Conservation (phyloP, 2,888 invertebrate species). For the Eubasilissa splendida region DNA sequence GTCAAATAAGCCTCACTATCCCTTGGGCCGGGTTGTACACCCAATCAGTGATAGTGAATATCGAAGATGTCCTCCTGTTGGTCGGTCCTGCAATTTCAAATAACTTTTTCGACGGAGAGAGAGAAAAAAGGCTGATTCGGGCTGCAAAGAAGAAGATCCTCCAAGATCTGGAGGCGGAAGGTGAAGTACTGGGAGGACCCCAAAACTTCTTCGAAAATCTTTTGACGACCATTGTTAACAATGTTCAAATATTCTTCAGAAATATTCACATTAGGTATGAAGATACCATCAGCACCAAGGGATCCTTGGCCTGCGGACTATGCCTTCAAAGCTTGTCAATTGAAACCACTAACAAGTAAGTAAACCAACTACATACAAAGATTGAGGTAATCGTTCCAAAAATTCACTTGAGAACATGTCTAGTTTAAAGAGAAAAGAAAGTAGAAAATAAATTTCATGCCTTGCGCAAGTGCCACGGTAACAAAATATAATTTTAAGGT, state of each 20-base stretch:
- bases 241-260: slow-evolving; percentile 83
- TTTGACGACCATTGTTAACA: slow-evolving; percentile 83
- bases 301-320: slow-evolving; percentile 81
- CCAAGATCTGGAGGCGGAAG: slow-evolving; percentile 76
- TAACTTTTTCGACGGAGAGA: slow-evolving; percentile 80
- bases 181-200: slow-evolving; percentile 75
- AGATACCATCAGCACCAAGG: slow-evolving; percentile 78
- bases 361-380: background rate
- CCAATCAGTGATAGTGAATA: slow-evolving; percentile 80
- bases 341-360: slow-evolving; percentile 85
- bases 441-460: no score
- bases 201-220: slow-evolving; percentile 81
- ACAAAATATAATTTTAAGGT: no score
- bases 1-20: slow-evolving; percentile 81
- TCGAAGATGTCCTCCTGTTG: slow-evolving; percentile 84
- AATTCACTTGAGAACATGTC: no score
- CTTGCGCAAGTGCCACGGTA: no score
- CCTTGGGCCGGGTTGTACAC: slow-evolving; percentile 86
- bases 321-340: slow-evolving; percentile 85
- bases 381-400: background rate
- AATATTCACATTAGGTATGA: slow-evolving; percentile 89
- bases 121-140: slow-evolving; percentile 80
- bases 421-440: no score
- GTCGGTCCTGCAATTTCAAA: slow-evolving; percentile 82
- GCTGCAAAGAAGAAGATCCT: slow-evolving; percentile 82